Evolutionary conservation across 2,888 invertebrate genomes (phyloP).

Genomic region (Philhelius pedissequus): DNA sequence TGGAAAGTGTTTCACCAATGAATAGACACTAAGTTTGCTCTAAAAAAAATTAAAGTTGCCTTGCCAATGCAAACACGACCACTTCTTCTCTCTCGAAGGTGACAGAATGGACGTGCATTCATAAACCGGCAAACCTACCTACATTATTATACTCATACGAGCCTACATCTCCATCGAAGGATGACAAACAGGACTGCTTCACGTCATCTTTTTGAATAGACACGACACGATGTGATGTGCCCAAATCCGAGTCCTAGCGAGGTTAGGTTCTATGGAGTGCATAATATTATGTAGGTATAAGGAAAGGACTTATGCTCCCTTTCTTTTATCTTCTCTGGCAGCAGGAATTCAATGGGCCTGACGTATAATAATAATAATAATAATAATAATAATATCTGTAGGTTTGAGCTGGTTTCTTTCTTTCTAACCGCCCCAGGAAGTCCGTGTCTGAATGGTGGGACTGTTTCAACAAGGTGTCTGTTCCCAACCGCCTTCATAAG

Average conservation of each 20-base stretch:
- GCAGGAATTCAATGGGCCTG: not conserved
- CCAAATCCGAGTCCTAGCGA: constrained; percentile 20
- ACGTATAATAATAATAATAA: not conserved
- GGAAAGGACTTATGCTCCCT: constrained; percentile 9
- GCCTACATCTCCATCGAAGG: not conserved
- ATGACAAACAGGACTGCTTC: not conserved
- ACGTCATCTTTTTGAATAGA: constrained; percentile 10
- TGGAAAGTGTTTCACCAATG: constrained; percentile 5
- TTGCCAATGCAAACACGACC: not conserved
- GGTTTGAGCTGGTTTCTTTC: not conserved
- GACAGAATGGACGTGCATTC: constrained; percentile 16
- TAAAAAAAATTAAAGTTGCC: constrained; percentile 33
- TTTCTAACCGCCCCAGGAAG: constrained; percentile 52
- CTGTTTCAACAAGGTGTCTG: constrained; percentile 43
- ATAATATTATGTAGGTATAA: not conserved
- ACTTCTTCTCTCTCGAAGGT: not conserved
- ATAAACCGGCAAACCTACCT: not conserved
- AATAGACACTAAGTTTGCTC: constrained; percentile 9
- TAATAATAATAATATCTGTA: not conserved
- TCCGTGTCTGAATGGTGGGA: constrained; percentile 54
- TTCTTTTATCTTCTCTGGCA: not conserved
- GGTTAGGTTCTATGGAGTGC: not conserved
- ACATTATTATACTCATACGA: not conserved
- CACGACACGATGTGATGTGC: constrained; percentile 2
- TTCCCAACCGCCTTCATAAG: constrained; percentile 27